Percentiles rank a stretch among this genome's conserved stretches.
phyloP scores from a whole-genome alignment of 1,140 invertebrate genomes.

The Drosophila azteca region DNA sequence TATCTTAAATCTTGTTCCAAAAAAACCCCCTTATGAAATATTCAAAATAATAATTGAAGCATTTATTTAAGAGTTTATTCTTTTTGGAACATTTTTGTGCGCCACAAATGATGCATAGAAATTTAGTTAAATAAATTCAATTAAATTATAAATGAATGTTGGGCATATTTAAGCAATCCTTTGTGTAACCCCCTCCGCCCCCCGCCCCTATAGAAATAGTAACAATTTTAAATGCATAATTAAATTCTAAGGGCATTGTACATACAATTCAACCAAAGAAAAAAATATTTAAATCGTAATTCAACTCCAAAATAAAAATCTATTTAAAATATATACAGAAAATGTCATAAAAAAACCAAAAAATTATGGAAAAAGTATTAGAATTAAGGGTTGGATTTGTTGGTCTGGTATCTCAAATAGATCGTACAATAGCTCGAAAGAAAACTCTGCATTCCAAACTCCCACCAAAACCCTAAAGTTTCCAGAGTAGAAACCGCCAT shows the following conservation, averaged over 20 bases:
- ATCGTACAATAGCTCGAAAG: no score
- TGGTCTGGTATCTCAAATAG: neutral
- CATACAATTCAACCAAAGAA: constrained; percentile 34
- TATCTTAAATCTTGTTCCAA: constrained; percentile 23
- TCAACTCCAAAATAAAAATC: constrained; percentile 28
- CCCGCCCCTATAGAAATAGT: constrained; percentile 24
- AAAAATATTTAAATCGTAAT: constrained; percentile 12
- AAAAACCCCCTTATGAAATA: constrained; percentile 26
- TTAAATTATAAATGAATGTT: constrained; percentile 23
- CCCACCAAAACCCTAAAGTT: no score
- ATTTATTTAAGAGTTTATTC: constrained; percentile 45
- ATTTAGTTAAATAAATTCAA: constrained; percentile 36
- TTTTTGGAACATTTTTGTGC: constrained; percentile 20
- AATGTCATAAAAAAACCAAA: constrained; percentile 1
- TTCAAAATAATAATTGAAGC: constrained; percentile 51
- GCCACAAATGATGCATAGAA: constrained; percentile 33
- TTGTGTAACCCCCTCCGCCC: no score
- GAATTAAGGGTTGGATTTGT: neutral
- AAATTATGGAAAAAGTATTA: neutral
- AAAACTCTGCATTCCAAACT: no score
- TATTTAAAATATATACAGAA: constrained; percentile 15
- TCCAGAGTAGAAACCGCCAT: no score
- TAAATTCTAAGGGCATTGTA: constrained; percentile 40
- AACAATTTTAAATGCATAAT: constrained; percentile 19
- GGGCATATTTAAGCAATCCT: neutral